These are phyloP conservation scores for Ceratina japonica DNA, from an alignment of 1,140 invertebrate species.

Conservation along the genomic window DNA sequence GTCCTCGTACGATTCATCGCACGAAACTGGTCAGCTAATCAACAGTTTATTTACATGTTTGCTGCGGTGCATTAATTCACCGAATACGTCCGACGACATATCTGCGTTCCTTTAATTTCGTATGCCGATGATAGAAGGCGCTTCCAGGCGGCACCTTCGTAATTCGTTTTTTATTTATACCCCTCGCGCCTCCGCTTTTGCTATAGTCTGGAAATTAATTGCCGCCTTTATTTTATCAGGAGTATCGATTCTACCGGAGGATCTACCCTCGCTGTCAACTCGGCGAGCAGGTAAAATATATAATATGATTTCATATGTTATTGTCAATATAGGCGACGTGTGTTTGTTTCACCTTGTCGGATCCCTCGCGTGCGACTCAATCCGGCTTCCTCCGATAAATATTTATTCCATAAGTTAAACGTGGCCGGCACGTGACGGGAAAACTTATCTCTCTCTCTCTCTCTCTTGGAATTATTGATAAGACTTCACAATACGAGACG, in stretches of 20 bases:
- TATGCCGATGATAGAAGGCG: slow-evolving; percentile 28
- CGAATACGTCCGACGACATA: slow-evolving; percentile 67
- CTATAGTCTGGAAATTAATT: background rate
- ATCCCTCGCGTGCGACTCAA: too few species aligned
- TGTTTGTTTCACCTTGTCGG: too few species aligned
- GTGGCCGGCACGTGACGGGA: too few species aligned
- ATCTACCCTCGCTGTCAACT: too few species aligned
- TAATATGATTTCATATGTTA: too few species aligned
- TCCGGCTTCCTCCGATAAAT: too few species aligned
- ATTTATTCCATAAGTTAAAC: too few species aligned
- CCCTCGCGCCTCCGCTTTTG: background rate
- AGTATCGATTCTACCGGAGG: background rate
- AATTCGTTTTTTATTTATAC: background rate
- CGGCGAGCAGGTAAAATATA: too few species aligned
- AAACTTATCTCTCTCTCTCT: too few species aligned
- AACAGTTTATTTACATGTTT: slow-evolving; percentile 74
- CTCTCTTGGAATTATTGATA: too few species aligned
- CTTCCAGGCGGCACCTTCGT: slow-evolving; percentile 9
- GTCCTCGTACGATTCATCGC: slow-evolving; percentile 53
- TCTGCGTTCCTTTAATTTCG: slow-evolving; percentile 53
- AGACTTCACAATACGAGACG: too few species aligned
- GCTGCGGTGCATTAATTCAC: slow-evolving; percentile 54
- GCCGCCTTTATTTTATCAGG: background rate
- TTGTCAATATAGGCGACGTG: too few species aligned
- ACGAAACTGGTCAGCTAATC: slow-evolving; percentile 67